phyloP scores from a whole-genome alignment of 1,140 invertebrate genomes.

The Nylanderia fulva region DNA sequence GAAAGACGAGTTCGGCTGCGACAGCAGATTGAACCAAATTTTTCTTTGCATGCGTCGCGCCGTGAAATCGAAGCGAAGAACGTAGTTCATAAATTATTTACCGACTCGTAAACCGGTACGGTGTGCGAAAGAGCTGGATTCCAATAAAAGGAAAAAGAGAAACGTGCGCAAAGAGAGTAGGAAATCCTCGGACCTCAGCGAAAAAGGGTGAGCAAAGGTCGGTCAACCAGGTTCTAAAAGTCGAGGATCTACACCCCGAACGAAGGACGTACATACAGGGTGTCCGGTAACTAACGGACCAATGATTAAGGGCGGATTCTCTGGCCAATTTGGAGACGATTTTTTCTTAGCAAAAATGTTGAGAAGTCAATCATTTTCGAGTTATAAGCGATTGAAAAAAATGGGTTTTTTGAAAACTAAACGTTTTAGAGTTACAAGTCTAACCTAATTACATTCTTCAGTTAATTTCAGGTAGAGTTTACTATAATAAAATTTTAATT shows the following conservation, averaged over 20 bases:
- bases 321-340: too few relatives aligned
- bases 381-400: too few relatives aligned
- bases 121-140: constrained; percentile 34
- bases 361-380: too few relatives aligned
- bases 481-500: too few relatives aligned
- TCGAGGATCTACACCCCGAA: constrained; percentile 29
- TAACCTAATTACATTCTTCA: too few relatives aligned
- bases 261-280: background rate
- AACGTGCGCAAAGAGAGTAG: background rate
- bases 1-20: constrained; percentile 12
- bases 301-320: too few relatives aligned
- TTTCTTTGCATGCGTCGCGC: constrained; percentile 71
- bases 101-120: constrained; percentile 52
- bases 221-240: constrained; percentile 25
- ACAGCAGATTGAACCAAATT: constrained; percentile 65
- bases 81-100: constrained; percentile 81
- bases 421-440: too few relatives aligned
- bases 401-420: too few relatives aligned
- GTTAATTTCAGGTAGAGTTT: too few relatives aligned
- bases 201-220: constrained; percentile 37
- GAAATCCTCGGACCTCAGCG: constrained; percentile 48
- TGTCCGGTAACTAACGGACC: too few relatives aligned
- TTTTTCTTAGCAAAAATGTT: too few relatives aligned
- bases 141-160: background rate
- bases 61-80: constrained; percentile 73